Conservation (phyloP, 1,140 invertebrate genomes). For the Drosophila saltans region DNA sequence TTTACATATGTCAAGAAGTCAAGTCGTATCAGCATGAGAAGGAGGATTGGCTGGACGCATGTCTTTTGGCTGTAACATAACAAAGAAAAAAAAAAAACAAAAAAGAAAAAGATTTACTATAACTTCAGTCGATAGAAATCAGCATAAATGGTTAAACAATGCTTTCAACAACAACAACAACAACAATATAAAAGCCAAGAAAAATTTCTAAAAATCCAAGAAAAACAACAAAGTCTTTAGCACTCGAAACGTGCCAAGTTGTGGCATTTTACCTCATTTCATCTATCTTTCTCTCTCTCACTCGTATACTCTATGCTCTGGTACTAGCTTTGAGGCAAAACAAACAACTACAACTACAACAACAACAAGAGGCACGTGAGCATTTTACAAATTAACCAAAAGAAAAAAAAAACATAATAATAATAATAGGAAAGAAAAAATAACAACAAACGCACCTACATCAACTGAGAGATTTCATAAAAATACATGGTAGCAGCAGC, state of each 20-base stretch:
- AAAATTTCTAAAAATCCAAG: slow-evolving; percentile 60
- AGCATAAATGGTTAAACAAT: slow-evolving; percentile 59
- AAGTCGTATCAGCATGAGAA: slow-evolving; percentile 18
- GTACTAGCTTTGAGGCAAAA: slow-evolving; percentile 31
- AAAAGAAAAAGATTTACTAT: slow-evolving; percentile 27
- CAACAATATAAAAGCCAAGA: slow-evolving; percentile 1
- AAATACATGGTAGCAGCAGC: slow-evolving; percentile 40
- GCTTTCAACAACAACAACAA: background rate
- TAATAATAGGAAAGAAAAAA: slow-evolving; percentile 22
- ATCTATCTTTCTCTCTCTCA: background rate
- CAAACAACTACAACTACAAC: slow-evolving; percentile 9
- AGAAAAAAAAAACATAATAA: slow-evolving; percentile 6
- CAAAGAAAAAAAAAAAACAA: background rate
- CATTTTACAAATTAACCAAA: slow-evolving; percentile 60
- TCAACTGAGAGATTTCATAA: slow-evolving; percentile 66
- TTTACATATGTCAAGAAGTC: slow-evolving; percentile 46
- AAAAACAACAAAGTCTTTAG: slow-evolving; percentile 22
- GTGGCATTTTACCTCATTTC: slow-evolving; percentile 41
- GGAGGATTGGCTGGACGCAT: slow-evolving; percentile 54
- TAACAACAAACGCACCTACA: slow-evolving; percentile 46
- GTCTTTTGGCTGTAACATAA: background rate
- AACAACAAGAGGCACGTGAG: slow-evolving; percentile 59
- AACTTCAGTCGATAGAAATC: slow-evolving; percentile 44
- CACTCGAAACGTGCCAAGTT: slow-evolving; percentile 59
- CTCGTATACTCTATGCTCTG: no score